Evolutionary conservation across 2,797 vertebrate genomes (phyloP).

Genomic region (Tokudaia muenninki): DNA sequence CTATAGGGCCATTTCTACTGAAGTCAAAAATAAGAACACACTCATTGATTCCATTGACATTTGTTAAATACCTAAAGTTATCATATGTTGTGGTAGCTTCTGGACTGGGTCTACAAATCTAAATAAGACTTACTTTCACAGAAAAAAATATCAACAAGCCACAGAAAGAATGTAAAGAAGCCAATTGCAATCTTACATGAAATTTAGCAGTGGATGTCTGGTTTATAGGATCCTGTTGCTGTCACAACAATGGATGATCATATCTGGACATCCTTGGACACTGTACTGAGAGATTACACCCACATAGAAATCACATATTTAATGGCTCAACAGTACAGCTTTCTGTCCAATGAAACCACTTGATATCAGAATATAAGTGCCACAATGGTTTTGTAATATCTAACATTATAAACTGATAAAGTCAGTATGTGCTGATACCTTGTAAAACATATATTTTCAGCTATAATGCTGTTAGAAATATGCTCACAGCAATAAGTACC

Average conservation of each 20-base stretch:
- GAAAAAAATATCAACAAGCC: too few relatives aligned
- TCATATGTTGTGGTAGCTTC: neutral
- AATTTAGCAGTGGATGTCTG: neutral
- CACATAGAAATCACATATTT: neutral
- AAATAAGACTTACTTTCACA: neutral
- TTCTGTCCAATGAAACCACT: neutral
- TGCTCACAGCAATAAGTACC: neutral
- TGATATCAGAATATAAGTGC: neutral
- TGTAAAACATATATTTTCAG: neutral
- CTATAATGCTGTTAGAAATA: neutral
- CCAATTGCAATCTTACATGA: neutral
- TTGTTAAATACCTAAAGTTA: neutral
- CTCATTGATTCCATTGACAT: neutral
- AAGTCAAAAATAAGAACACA: neutral
- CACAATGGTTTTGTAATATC: neutral
- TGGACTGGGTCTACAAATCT: neutral
- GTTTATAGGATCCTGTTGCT: rapidly evolving
- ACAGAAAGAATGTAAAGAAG: neutral
- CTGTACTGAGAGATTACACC: neutral
- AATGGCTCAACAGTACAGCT: neutral
- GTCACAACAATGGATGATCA: neutral
- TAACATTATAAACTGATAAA: neutral
- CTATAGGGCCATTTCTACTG: neutral
- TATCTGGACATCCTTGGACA: neutral
- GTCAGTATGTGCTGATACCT: neutral